Base-by-base conservation (phyloP, 2,888 invertebrate species). In the Spodoptera littoralis region DNA sequence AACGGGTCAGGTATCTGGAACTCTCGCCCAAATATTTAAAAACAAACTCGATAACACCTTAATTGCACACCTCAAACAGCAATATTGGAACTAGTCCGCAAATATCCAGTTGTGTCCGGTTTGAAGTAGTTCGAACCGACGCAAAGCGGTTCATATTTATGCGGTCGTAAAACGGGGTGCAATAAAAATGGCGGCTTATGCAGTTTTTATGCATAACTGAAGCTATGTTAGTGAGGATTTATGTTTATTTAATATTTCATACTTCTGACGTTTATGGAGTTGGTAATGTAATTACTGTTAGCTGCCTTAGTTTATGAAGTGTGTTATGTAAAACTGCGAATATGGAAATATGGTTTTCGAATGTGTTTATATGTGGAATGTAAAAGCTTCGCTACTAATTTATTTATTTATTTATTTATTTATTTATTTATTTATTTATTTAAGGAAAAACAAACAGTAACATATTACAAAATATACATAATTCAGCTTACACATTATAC, bases 141-240 rank as follows among this genome's bases (percentile, higher is more conserved):
- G 65, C 65, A 59, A 55, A 76, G 66, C 70, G 70, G 70, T 69
- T 63, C 63, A 73, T 83, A 86, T 86, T 86, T 86, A 85, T 80
- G 78, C 73, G 64, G 70, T 79, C 79, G 79, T 87, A 86, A 85
- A 85, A 71, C 65, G 65, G 64, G 60, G 55, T 59, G 79, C 70
- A 79, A 82, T 84, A 84, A 85, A 87, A 84, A 73, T 62, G 74
- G 75, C 71, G 74, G 65, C 80, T 84, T 79, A 79, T 85, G 82
- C 85, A 84, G 79, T 87, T 87, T 85, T 86, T 85, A 81, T 81
- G 79, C 82, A 81, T 73, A 71, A 56, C 51, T 59, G 46, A 59
- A 42, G 71, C 73, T 48, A 46, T 59, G 53, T 42, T 76, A 65
- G 77, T 76, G 45, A 66, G 27, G 60, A 72, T 77, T 73, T 65